These are phyloP conservation scores for Brenthis daphne DNA, from an alignment of 2,888 invertebrate species.

Conservation along the genomic window DNA sequence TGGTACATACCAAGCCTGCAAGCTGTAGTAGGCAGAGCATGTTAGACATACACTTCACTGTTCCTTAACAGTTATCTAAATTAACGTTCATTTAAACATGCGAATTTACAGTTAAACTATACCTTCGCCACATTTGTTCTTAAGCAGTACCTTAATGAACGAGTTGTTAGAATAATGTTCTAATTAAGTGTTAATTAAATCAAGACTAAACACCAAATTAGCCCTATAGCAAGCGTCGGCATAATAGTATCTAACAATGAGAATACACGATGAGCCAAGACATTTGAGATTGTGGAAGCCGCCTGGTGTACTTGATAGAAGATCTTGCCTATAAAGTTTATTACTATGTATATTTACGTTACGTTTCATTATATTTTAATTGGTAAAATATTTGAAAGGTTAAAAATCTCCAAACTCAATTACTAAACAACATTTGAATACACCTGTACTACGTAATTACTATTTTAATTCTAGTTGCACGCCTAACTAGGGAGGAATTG, in stretches of 20 bases:
- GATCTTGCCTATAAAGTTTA: constrained; percentile 4
- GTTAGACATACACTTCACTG: too few relatives aligned
- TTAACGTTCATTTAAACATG: constrained; percentile 1
- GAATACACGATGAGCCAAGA: constrained; percentile 28
- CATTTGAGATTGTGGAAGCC: constrained; percentile 16
- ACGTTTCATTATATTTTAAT: constrained; percentile 1
- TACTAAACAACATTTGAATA: constrained; percentile 30
- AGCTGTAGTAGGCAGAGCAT: too few relatives aligned
- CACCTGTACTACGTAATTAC: constrained; percentile 43
- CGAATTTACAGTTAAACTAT: background rate
- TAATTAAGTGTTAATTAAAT: constrained; percentile 28
- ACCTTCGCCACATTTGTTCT: constrained; percentile 5
- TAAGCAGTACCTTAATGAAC: constrained; percentile 1
- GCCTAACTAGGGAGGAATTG: constrained; percentile 36
- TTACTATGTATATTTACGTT: constrained; percentile 8
- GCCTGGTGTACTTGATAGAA: constrained; percentile 21
- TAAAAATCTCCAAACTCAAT: constrained; percentile 15
- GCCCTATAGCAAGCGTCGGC: constrained; percentile 13
- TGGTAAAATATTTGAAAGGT: constrained; percentile 1
- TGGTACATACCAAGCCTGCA: too few relatives aligned
- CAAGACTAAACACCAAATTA: constrained; percentile 26
- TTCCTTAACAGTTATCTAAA: too few relatives aligned
- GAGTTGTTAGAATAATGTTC: constrained; percentile 11
- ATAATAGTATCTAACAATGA: constrained; percentile 23
- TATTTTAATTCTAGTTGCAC: constrained; percentile 38